Evolutionary conservation across 2,888 invertebrate genomes (phyloP).

Genomic region (Drosophila multiciliata): DNA sequence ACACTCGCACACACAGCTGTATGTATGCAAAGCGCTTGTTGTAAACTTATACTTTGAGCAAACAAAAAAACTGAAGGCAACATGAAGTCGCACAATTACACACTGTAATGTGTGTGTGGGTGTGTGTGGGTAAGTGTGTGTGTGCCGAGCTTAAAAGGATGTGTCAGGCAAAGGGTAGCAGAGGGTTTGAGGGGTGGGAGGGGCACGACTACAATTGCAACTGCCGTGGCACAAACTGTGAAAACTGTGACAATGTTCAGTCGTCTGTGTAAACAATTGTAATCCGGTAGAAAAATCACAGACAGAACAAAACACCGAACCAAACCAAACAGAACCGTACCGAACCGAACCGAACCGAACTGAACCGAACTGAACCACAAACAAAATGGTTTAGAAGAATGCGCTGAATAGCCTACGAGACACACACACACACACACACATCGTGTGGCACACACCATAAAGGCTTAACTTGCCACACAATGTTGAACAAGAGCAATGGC

Average conservation of each 20-base stretch:
- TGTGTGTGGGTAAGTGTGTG: conserved; percentile 11
- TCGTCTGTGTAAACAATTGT: conserved; percentile 80
- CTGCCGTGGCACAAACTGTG: conserved; percentile 47
- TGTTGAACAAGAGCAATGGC: conserved; percentile 19
- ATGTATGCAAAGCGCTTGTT: conserved; percentile 42
- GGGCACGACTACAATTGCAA: conserved; percentile 56
- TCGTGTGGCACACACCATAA: background rate
- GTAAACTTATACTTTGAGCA: conserved; percentile 74
- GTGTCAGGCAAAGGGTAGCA: conserved; percentile 30
- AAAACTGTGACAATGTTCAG: conserved; percentile 78
- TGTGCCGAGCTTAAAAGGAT: conserved; percentile 57
- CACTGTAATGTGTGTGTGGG: conserved; percentile 13
- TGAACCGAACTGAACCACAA: background rate
- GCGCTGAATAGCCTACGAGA: conserved; percentile 12
- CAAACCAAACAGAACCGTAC: background rate
- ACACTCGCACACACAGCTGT: conserved; percentile 12
- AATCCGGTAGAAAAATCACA: conserved; percentile 79
- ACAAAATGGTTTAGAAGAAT: conserved; percentile 13
- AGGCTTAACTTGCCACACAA: conserved; percentile 36
- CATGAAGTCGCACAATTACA: conserved; percentile 74
- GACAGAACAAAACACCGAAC: conserved; percentile 45
- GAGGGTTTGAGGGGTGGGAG: background rate
- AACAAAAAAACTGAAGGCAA: conserved; percentile 60
- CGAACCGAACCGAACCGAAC: background rate
- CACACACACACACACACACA: conserved; percentile 1